Evolutionary conservation across 2,797 vertebrate species (phyloP), one percentile per base, ranked within the genome.

Genomic region (Premnoplex brunnescens): DNA sequence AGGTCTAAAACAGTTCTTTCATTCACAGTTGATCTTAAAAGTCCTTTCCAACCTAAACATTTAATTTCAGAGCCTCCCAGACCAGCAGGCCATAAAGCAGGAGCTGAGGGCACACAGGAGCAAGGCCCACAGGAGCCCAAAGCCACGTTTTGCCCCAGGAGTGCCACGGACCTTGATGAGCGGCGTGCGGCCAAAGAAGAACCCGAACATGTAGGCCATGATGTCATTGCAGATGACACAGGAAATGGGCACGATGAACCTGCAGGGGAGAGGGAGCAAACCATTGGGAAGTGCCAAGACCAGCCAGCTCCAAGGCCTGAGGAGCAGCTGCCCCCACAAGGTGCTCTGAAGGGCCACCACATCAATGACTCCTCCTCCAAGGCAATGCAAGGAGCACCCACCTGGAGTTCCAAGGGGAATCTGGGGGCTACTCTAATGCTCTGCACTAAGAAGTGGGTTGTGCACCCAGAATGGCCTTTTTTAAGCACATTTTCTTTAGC

Each of bases 191-290:
- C 99, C 99, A 2, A 99, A 99, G 98, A 99, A 99, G 98, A 99
- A 99, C 5, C 99, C 99, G 43, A 99, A 99, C 99, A 99, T 99
- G 97, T 99, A 99, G 7, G 99, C 99, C 99, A 99, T 99, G 88
- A 99, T 99, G 98, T 99, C 99, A n/a, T 99, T 99, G 97, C 99
- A 99, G 98, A 99, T 99, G 93, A 99, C 99, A 43, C 99, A 99
- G 95, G 99, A 99, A 92, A 99, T 99, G 2, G 99, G 99, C 30
- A 99, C 99, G 10, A 99, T 99, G 96, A 99, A 99, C 99, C 99
- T 99, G 66, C 44, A 55, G 27, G 58, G 68, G 32, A 91, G 79
- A 44, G 87, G 60, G 72, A 17, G 20, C 43, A 76, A 89, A 77
- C 28, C 56, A 71, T 4, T 26, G 58, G n/a, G 3, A 92, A 76